A percentile compares a stretch with the other conserved stretches of the same genome.
These are phyloP conservation scores for Drosophila oshimai DNA, from an alignment of 1,140 invertebrate species.

Conservation along the genomic window DNA sequence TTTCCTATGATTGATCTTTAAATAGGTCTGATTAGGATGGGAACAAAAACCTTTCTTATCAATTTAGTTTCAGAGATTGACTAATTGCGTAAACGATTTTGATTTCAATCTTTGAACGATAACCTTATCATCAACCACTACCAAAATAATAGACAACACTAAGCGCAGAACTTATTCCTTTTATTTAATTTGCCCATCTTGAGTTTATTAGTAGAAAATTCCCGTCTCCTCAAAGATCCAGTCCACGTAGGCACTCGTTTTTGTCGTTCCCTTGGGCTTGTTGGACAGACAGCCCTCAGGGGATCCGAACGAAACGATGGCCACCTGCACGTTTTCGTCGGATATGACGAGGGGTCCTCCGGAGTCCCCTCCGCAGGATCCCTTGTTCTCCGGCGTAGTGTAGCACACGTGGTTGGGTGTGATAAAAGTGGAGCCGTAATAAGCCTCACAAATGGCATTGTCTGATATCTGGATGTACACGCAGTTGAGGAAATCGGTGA, in stretches of 20 bases:
- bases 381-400: slow-evolving; percentile 30
- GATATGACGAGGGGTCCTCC: slow-evolving; percentile 83
- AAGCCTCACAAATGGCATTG: slow-evolving; percentile 12
- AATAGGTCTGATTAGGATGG: too few relatives aligned
- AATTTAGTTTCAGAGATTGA: too few relatives aligned
- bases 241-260: slow-evolving; percentile 83
- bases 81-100: too few relatives aligned
- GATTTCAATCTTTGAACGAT: too few relatives aligned
- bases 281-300: slow-evolving; percentile 55
- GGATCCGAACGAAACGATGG: slow-evolving; percentile 81
- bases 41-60: too few relatives aligned
- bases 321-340: slow-evolving; percentile 81
- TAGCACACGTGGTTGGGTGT: slow-evolving; percentile 51
- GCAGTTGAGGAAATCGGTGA: slow-evolving; percentile 25
- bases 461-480: slow-evolving; percentile 32
- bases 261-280: slow-evolving; percentile 83
- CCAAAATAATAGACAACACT: too few relatives aligned
- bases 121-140: too few relatives aligned
- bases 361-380: slow-evolving; percentile 83
- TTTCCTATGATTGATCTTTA: too few relatives aligned
- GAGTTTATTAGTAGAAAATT: slow-evolving; percentile 22
- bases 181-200: not conserved
- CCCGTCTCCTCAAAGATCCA: slow-evolving; percentile 82
- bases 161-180: too few relatives aligned
- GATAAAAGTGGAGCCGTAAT: slow-evolving; percentile 21